Percentiles rank a stretch among this genome's conserved stretches.
phyloP scores from a whole-genome alignment of 2,113 vertebrate species.

The Axis porcinus region DNA sequence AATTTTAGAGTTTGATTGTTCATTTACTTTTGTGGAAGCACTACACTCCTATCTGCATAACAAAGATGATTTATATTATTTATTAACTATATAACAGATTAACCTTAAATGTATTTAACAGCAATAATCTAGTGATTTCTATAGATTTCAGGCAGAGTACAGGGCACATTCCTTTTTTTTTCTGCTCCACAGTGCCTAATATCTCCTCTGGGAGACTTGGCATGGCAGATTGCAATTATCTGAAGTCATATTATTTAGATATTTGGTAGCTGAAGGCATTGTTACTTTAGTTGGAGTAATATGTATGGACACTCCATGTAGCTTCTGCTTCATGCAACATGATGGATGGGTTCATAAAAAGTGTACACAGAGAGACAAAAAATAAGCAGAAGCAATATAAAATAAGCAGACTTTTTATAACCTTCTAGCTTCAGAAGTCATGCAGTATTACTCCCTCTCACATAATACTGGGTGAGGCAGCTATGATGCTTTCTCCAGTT shows the following conservation, averaged over 20 bases:
- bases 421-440: background rate
- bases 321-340: background rate
- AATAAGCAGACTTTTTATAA: background rate
- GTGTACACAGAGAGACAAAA: background rate
- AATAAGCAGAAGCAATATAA: background rate
- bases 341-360: background rate
- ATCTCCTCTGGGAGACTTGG: background rate
- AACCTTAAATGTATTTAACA: background rate
- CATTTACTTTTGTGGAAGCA: background rate
- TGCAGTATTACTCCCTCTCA: background rate
- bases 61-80: background rate
- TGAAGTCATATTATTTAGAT: background rate
- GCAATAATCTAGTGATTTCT: background rate
- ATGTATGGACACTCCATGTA: fast-evolving
- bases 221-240: background rate
- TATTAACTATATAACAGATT: background rate
- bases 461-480: background rate
- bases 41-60: background rate
- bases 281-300: background rate
- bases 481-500: background rate
- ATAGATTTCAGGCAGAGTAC: background rate
- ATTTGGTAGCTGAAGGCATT: background rate
- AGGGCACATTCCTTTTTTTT: background rate
- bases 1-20: background rate
- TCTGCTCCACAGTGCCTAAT: background rate